These are phyloP conservation scores for Papilio polytes DNA, from an alignment of 1,140 invertebrate species.

Conservation along the genomic window DNA sequence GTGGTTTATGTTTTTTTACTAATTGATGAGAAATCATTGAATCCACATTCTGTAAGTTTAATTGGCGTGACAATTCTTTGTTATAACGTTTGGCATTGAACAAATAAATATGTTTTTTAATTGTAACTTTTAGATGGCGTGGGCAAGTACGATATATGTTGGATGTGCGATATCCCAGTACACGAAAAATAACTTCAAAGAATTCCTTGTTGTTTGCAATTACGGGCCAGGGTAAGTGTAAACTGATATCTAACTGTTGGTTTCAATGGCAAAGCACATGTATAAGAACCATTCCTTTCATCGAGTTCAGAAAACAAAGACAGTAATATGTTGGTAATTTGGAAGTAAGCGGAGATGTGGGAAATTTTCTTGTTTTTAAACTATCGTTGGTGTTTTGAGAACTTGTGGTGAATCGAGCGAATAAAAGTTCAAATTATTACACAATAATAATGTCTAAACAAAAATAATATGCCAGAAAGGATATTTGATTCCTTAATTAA, in stretches of 20 bases:
- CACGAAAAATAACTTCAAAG: slow-evolving; percentile 20
- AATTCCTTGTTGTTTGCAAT: slow-evolving; percentile 38
- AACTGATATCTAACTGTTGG: background rate
- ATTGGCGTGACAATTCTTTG: slow-evolving; percentile 18
- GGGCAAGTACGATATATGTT: slow-evolving; percentile 25
- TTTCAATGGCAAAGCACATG: background rate
- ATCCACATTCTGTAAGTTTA: background rate
- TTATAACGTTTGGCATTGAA: slow-evolving; percentile 14
- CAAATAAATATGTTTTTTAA: background rate
- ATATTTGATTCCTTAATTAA: too few relatives aligned
- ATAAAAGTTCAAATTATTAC: background rate
- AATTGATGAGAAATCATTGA: background rate
- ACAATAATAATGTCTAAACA: background rate
- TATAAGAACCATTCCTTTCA: too few relatives aligned
- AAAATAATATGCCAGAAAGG: too few relatives aligned
- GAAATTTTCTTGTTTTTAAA: background rate
- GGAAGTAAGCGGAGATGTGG: background rate
- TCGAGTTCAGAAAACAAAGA: background rate
- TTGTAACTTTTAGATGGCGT: slow-evolving; percentile 32
- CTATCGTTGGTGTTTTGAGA: background rate
- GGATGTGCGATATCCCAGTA: slow-evolving; percentile 29
- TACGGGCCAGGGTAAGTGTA: slow-evolving; percentile 29
- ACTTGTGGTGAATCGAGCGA: background rate
- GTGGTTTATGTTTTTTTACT: background rate
- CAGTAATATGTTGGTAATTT: background rate